These are phyloP conservation scores for Psammodynastes pulverulentus DNA, from an alignment of 2,113 vertebrate species.

Conservation along the genomic window DNA sequence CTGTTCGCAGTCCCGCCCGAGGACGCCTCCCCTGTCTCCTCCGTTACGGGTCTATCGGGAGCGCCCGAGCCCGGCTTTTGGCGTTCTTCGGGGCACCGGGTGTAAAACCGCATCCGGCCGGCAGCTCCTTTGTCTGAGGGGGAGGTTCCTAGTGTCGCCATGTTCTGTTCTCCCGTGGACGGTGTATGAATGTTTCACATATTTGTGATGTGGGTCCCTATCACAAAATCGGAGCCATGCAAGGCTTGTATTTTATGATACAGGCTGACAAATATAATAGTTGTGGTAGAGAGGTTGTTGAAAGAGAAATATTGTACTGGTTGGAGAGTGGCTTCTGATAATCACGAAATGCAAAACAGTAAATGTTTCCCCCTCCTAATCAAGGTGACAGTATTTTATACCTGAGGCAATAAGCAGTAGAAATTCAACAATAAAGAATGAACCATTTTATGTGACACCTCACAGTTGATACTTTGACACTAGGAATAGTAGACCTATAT, in stretches of 20 bases:
- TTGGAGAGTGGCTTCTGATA: not conserved
- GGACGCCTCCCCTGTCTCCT: rapidly evolving
- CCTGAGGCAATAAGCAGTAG: no score
- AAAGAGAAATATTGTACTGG: not conserved
- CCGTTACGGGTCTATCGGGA: not conserved
- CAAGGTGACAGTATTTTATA: no score
- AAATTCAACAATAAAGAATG: no score
- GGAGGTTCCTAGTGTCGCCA: not conserved
- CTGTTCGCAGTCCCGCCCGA: rapidly evolving
- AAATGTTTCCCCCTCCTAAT: no score
- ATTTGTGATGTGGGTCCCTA: not conserved
- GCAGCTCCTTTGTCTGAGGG: not conserved
- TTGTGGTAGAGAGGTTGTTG: no score
- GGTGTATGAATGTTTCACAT: not conserved
- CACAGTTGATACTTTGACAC: no score
- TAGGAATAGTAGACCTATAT: no score
- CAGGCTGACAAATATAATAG: not conserved
- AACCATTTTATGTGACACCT: no score
- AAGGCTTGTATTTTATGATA: not conserved
- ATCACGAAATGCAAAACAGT: not conserved
- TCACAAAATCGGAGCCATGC: not conserved
- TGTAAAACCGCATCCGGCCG: not conserved
- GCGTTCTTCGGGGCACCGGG: not conserved
- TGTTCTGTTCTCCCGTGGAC: not conserved
- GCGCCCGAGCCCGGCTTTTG: not conserved